Conservation (phyloP, 2,888 invertebrate species). For the Agrenia bidenticulata region DNA sequence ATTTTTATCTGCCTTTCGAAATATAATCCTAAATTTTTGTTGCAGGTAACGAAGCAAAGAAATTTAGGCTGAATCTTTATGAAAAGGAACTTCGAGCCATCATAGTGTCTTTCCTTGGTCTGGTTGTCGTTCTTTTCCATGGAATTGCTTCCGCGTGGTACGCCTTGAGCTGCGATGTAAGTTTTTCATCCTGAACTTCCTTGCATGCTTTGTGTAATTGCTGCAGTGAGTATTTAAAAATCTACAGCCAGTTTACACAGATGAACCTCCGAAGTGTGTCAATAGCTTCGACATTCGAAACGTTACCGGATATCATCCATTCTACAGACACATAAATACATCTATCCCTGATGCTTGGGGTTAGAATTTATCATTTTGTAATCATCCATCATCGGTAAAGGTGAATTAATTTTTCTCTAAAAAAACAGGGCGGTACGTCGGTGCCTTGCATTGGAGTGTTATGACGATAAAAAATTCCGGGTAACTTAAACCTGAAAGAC, state of each 20-base stretch:
- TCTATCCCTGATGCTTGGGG: slow-evolving; percentile 22
- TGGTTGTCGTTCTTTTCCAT: slow-evolving; percentile 28
- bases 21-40: no score
- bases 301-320: slow-evolving; percentile 14
- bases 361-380: not conserved
- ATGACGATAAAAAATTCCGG: slow-evolving; percentile 32
- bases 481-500: no score
- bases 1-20: no score
- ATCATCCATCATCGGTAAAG: not conserved
- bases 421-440: slow-evolving; percentile 33
- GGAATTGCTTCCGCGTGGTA: slow-evolving; percentile 33
- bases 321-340: slow-evolving; percentile 18
- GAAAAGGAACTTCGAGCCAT: slow-evolving; percentile 25
- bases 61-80: slow-evolving; percentile 23
- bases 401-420: no score
- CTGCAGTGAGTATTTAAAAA: slow-evolving; percentile 11
- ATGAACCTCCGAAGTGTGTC: not conserved
- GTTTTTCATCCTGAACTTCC: not conserved
- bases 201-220: not conserved
- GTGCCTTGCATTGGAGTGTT: slow-evolving; percentile 32
- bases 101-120: slow-evolving; percentile 20
- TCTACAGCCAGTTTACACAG: slow-evolving; percentile 13
- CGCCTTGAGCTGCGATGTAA: slow-evolving; percentile 19
- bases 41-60: slow-evolving; percentile 20
- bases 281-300: not conserved